These are phyloP conservation scores for Myotis lucifugus DNA, from an alignment of 2,113 vertebrate species.

Conservation along the genomic window DNA sequence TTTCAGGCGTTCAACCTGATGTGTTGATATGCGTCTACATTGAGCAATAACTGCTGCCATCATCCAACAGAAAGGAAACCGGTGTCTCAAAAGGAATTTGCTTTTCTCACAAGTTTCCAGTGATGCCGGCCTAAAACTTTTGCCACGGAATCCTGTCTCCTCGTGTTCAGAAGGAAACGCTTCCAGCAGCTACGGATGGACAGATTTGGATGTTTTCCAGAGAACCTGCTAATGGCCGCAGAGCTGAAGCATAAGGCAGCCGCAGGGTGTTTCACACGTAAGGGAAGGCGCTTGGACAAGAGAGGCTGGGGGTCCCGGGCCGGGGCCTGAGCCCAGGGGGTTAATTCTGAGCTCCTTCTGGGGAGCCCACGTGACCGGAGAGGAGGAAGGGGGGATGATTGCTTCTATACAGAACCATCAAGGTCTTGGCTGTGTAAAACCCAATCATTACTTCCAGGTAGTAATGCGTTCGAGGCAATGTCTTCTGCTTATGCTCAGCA, in stretches of 20 bases:
- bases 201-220: constrained; percentile 33
- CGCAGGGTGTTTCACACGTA: not conserved
- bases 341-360: constrained; percentile 63
- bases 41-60: not conserved
- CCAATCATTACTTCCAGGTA: constrained; percentile 74
- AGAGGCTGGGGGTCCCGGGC: not conserved
- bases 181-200: not conserved
- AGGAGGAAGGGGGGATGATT: constrained; percentile 65
- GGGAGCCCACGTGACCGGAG: not conserved
- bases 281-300: not conserved
- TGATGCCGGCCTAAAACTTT: not conserved
- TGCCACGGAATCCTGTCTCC: not conserved
- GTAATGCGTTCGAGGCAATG: constrained; percentile 65
- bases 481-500: constrained; percentile 72
- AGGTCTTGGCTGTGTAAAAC: constrained; percentile 74
- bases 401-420: constrained; percentile 66
- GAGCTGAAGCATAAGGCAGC: not conserved
- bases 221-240: not conserved
- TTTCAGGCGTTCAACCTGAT: not conserved
- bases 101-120: not conserved
- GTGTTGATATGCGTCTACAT: not conserved
- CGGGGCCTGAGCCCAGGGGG: constrained; percentile 4
- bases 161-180: not conserved
- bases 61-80: not conserved
- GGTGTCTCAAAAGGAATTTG: not conserved